phyloP scores from a whole-genome alignment of 2,113 vertebrate species.

The Tenebrosternarchus preto region DNA sequence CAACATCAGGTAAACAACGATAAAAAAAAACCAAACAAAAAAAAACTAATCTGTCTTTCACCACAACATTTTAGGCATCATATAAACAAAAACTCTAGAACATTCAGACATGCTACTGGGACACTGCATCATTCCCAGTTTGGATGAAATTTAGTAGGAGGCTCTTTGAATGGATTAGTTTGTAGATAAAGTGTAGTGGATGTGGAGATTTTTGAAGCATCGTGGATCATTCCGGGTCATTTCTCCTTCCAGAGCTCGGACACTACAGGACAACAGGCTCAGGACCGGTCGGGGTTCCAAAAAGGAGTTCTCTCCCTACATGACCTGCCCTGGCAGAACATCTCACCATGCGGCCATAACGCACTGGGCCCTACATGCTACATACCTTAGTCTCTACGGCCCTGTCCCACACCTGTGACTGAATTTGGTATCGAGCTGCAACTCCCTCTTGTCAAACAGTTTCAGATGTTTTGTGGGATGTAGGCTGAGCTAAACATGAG shows the following conservation, averaged over 20 bases:
- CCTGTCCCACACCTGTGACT: too few species aligned
- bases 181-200: conserved; percentile 36
- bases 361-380: too few species aligned
- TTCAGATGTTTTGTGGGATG: not conserved
- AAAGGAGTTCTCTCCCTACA: too few species aligned
- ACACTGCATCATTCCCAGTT: conserved; percentile 11
- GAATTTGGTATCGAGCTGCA: too few species aligned
- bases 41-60: too few species aligned
- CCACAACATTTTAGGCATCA: too few species aligned
- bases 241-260: conserved; percentile 30
- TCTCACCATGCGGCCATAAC: too few species aligned
- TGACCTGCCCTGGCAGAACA: too few species aligned
- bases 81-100: not conserved
- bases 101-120: not conserved
- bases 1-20: not conserved
- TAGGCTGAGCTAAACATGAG: not conserved
- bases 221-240: conserved; percentile 12
- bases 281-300: too few species aligned
- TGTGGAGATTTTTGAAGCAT: conserved; percentile 39
- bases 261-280: conserved; percentile 27
- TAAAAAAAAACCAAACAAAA: not conserved
- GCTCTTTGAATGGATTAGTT: conserved; percentile 2
- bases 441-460: too few species aligned
- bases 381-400: too few species aligned
- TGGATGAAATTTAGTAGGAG: conserved; percentile 28